Base-by-base conservation (phyloP, 2,113 vertebrate species). In the Aepyceros melampus region DNA sequence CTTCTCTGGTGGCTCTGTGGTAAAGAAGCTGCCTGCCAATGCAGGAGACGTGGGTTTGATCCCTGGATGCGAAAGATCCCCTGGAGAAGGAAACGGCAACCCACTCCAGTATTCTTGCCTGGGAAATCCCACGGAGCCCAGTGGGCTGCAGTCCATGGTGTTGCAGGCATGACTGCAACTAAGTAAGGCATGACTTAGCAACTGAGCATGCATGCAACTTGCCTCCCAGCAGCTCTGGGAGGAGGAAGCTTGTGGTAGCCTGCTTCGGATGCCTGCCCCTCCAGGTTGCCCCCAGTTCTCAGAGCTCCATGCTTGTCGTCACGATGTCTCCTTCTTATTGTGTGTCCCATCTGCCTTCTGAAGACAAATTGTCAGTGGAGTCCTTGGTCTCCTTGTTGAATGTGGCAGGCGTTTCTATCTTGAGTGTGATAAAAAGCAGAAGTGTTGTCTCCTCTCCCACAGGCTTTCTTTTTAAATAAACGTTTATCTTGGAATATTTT, bases 401-500 rank as follows among this genome's bases (percentile, higher is more conserved):
- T 31, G 33, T 31, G 33, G 64, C 81, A 55, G 81, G 29, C 36
- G 5, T 83, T 29, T 11, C 15, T 31, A 8, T 43, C 58, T 53
- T 7, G 74, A 36, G 45, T 25, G n/a, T 10, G 33, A 7, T 45
- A 15, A 45, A 92, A 71, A 78, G 62, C 36, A 71, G 23, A n/a
- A 1, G 12, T 21, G 31, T 58, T 76, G 0, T 0, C 40, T 27
- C 40, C 49, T 51, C 67, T 58, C 36, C 1, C 17, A 7, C 47
- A 79, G 45, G 36, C 27, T 86, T 89, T 82, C 51, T 84, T 94
- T 85, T 78, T 53, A 78, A 87, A 53, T 67, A 71, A 56, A 45
- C 4, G 14, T 78, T 56, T 45, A 79, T 12, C 45, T 82, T 15
- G 4, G 25, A 76, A 19, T 5, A 64, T 78, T 64, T 71, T 82